Base-by-base conservation (phyloP, 2,797 vertebrate genomes). In the Toxotes lorentzi region DNA sequence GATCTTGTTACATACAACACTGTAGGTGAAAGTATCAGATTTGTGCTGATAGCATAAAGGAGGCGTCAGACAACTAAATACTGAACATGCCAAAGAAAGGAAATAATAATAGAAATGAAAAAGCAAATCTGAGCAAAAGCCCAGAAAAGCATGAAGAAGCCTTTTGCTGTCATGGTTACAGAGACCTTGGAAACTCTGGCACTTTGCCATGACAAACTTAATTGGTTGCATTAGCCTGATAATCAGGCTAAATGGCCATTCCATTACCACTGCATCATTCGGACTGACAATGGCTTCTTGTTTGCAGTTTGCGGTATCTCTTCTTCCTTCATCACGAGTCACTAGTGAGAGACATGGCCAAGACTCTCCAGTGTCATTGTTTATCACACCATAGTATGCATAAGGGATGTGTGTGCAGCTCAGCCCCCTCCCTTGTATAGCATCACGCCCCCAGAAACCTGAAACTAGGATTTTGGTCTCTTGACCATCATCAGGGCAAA, bases 91-190 rank as follows among this genome's bases (percentile, higher is more conserved):
- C 45, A 71, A 57, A 77, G 66, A 50, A 76, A 66, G 67, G 47
- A 76, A 73, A 73, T 57, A 27, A 71, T 69, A 77, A 79, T 61
- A 38, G 32, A 59, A 43, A 16, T 70, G 35, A 66, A 79, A 61
- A 61, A 45, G 61, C 21, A 65, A 48, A 23, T 75, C 63, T 79
- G 16, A 40, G 58, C 53, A 76, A 76, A 82, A 68, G 30, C 27
- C 27, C 40, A 54, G 30, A 48, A 58, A 4, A 72, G 66, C 40
- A 68, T 12, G 47, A 85, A 63, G 64, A 85, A 68, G 48, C 32
- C 34, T 41, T 76, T 62, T 61, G 82, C 70, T 87, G 79, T 34
- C 74, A 81, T 86, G 73, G 75, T 74, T 67, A 89, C 76, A 38
- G 60, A 73, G 68, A 82, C 48, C 72, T 81, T 53, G 12, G 66